Base-by-base conservation (phyloP, 2,888 invertebrate genomes). In the Diabrotica balteata region DNA sequence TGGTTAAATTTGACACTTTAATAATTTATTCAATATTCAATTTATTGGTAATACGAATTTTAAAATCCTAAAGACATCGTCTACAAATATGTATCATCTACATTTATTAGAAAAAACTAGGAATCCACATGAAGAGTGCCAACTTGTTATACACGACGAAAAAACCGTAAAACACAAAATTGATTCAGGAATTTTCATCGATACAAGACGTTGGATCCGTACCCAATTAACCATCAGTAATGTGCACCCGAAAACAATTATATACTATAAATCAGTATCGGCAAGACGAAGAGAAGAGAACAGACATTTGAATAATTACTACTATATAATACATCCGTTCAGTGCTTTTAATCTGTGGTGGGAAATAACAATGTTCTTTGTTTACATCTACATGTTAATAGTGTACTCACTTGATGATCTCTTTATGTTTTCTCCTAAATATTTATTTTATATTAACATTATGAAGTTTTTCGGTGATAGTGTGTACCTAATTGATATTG, bases 141-240 rank as follows among this genome's bases (percentile, higher is more conserved):
- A 60, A 7, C 11, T 60, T 45, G 17, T 22, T 10, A 17, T n/a
- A 52, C 54, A 63, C 8, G 22, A 55, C 11, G 64, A 64, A 10
- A 43, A 49, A 17, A 47, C 65, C 11, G 42, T 66, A 17, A 65
- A 60, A 45, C 59, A 65, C 11, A 47, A 63, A 10, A 65, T 68
- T 11, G 59, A 68, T 43, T 58, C 68, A 7, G 68, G 68, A 11
- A 62, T 65, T 9, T 66, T 65, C n/a, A 68, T 68, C 43, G 44
- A 62, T 7, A 43, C 52, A 5, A 58, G 68, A 8, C 53, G 68
- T 50, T 61, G 51, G 10, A 49, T 68, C 10, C 52, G 65, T 11
- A 43, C 10, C 2, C 7, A 46, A 53, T 7, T 44, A 7, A 42
- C 57, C n/a, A 62, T 68, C 8, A 53, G 49, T 52, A 50, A 50